Evolutionary conservation across 2,888 invertebrate species (phyloP), one percentile per base, ranked within the genome.

Genomic region (Dascillus cervinus): DNA sequence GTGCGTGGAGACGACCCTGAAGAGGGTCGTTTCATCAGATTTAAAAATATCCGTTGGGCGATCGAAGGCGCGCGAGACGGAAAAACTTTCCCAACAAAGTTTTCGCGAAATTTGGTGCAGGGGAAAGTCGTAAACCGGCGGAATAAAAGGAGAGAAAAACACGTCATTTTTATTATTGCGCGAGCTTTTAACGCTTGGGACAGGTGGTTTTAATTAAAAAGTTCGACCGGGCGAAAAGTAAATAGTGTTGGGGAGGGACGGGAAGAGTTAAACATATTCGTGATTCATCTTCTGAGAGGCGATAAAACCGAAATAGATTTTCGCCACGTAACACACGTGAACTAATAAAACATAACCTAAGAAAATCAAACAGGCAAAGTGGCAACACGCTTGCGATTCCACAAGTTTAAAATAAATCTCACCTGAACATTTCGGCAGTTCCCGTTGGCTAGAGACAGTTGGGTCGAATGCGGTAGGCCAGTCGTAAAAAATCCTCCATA

Each of bases 71-170:
- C 29, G 32, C 23, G 32, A 28, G 34, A 34, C 27, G 29, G 28
- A 36, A 49, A 52, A 52, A 52, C 48, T 40, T 42, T 47, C 37
- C 35, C 33, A 40, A 48, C 41, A 48, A 50, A 52, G 44, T 53
- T 50, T 46, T 47, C 52, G 42, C 33, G 43, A 52, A 50, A 53
- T 50, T 43, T 41, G 39, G 41, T 40, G 42, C 41, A 41, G 43
- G n/a, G 47, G 52, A 56, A 52, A 53, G 50, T 55, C 55, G 50
- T n/a, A n/a, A n/a, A n/a, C n/a, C n/a, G n/a, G n/a, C n/a, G n/a
- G n/a, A n/a, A n/a, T 56, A 57, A 58, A 60, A 57, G 53, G 52
- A 53, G 46, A 48, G 49, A 43, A 47, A 17, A 49, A 49, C 44
- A 50, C 38, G 42, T 39, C n/a, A n/a, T n/a, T n/a, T n/a, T n/a